Conservation (phyloP, 1,140 invertebrate genomes). For the Monomorium pharaonis region DNA sequence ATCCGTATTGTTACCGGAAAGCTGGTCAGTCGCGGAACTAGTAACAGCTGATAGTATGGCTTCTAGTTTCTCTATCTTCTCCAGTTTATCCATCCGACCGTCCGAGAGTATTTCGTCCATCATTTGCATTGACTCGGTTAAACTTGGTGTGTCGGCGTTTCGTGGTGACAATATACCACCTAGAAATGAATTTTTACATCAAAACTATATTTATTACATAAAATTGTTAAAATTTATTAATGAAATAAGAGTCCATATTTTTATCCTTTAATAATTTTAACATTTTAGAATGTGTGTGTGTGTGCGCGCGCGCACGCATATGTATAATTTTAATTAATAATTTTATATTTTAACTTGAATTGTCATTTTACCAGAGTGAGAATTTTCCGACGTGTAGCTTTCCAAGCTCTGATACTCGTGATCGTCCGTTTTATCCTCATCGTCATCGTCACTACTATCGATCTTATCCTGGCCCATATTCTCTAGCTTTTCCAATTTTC, state of each 20-base stretch:
- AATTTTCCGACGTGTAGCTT: slow-evolving; percentile 90
- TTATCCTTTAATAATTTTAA: background rate
- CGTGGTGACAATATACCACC: slow-evolving; percentile 88
- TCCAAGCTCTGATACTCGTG: slow-evolving; percentile 92
- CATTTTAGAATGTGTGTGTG: background rate
- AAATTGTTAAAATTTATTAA: background rate
- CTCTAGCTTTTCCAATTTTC: slow-evolving; percentile 96
- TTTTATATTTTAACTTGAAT: slow-evolving; percentile 16
- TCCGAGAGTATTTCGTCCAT: slow-evolving; percentile 94
- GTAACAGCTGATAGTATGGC: slow-evolving; percentile 93
- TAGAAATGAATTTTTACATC: slow-evolving; percentile 33
- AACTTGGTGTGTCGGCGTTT: slow-evolving; percentile 92
- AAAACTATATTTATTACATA: background rate
- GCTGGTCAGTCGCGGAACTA: slow-evolving; percentile 84
- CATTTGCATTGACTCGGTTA: slow-evolving; percentile 96
- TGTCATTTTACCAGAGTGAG: slow-evolving; percentile 83
- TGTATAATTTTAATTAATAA: background rate
- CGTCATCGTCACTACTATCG: slow-evolving; percentile 89
- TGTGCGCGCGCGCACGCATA: too few relatives aligned
- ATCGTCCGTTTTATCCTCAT: slow-evolving; percentile 89
- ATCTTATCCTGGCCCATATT: slow-evolving; percentile 89
- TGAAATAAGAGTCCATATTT: background rate
- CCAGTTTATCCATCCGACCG: slow-evolving; percentile 92
- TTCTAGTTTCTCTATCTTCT: slow-evolving; percentile 94
- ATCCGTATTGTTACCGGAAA: slow-evolving; percentile 72